Base-by-base conservation (phyloP, 2,113 vertebrate species). In the Catharus bicknelli region DNA sequence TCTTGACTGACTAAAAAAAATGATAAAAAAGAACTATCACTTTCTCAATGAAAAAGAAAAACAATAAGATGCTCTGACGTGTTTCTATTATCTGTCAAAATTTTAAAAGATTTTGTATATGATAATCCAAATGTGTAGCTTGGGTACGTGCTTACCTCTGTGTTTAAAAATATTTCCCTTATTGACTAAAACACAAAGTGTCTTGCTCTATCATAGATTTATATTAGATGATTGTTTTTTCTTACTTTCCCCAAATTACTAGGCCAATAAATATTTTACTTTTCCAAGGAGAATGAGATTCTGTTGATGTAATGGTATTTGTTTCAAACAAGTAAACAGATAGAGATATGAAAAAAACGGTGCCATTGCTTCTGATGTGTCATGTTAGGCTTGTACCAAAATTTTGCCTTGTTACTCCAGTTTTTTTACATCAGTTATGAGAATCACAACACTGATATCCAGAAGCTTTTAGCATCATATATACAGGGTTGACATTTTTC, bases 21-120 rank as follows among this genome's bases (percentile, higher is more conserved):
- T 3, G 0, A 42, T 30, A 2, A 53, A 16, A n/a, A 48, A 61
- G 17, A 20, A 5, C 7, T 63, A 3, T 34, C 1, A 23, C 25
- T 62, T 42, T 66, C 2, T 26, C 17, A 53, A 4, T 34, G 23
- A 34, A 83, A 79, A 79, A 79, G 30, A 42, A 74, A 26, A 63
- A 32, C 8, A 13, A 12, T 7, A 25, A 63, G 4, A 51, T 68
- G 5, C 2, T 45, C 16, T 77, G 38, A 53, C 9, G 2, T 45
- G 7, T 57, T 83, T 77, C 11, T 45, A 15, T 45, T 45, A 25
- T 13, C 1, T 4, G 13, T 45, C 17, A 30, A 69, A 80, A 66
- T 42, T 25, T 19, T 34, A 62, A 62, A 11, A n/a, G 13, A 67
- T n/a, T 66, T 59, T 45, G 5, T 27, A 27, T 32, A 30, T 36